These are phyloP conservation scores for Lysandra coridon DNA, from an alignment of 2,888 invertebrate species.

Conservation along the genomic window DNA sequence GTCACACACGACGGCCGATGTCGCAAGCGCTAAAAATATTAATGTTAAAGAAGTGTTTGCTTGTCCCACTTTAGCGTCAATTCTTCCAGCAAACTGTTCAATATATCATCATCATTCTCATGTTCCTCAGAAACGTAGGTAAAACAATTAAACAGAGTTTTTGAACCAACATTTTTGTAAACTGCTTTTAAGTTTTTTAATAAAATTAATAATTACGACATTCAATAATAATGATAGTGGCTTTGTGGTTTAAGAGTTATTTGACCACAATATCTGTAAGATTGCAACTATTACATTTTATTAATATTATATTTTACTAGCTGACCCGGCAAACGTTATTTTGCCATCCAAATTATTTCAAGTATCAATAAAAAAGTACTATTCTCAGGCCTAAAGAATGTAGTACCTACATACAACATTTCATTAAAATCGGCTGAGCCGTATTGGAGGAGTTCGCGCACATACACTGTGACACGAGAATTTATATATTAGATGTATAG, in stretches of 20 bases:
- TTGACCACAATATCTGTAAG: not conserved
- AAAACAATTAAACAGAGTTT: too few relatives aligned
- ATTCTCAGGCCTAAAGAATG: too few relatives aligned
- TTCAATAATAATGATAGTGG: not conserved
- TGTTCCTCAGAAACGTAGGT: not conserved
- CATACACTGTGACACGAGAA: too few relatives aligned
- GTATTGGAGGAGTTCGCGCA: too few relatives aligned
- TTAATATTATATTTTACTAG: not conserved
- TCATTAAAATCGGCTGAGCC: too few relatives aligned
- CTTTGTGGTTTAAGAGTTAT: not conserved
- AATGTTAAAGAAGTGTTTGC: slow-evolving; percentile 24
- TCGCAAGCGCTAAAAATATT: slow-evolving; percentile 29
- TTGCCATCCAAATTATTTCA: too few relatives aligned
- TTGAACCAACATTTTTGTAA: too few relatives aligned
- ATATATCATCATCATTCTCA: not conserved
- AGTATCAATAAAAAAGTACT: too few relatives aligned
- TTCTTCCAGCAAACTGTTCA: not conserved
- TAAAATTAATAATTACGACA: not conserved
- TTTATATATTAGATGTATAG: too few relatives aligned
- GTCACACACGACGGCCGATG: not conserved
- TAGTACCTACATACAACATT: too few relatives aligned
- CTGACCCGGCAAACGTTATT: not conserved
- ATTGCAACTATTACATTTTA: not conserved
- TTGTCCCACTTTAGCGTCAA: slow-evolving; percentile 28
- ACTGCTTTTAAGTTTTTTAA: too few relatives aligned